Conservation (phyloP, 30 jellyfish, hydroid and myxozoan species). For the Catostylus mosaicus region DNA sequence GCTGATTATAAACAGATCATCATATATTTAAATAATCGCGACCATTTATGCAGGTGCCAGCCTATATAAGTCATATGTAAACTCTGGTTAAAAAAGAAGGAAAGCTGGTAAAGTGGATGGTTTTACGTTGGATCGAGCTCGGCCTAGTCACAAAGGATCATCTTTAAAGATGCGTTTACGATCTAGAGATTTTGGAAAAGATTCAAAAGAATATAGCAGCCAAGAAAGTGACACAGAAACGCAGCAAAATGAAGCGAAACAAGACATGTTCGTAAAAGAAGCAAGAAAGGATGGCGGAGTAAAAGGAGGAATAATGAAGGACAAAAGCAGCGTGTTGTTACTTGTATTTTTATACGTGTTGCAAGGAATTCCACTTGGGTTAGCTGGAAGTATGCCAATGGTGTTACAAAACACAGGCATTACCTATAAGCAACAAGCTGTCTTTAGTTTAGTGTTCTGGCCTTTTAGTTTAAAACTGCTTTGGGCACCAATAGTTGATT, state of each 20-base stretch:
- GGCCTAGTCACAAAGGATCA: background rate
- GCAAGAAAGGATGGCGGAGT: background rate
- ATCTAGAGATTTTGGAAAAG: background rate
- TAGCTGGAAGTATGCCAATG: slow-evolving; percentile 98
- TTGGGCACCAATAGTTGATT: slow-evolving; percentile 99
- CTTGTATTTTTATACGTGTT: slow-evolving; percentile 79
- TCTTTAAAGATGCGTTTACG: background rate
- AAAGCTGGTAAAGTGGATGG: too few species aligned
- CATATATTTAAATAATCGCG: background rate
- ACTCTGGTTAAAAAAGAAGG: background rate
- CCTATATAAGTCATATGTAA: background rate
- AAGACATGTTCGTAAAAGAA: background rate
- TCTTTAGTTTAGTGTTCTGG: slow-evolving; percentile 96
- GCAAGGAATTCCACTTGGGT: slow-evolving; percentile 99
- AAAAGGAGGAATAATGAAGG: slow-evolving; percentile 10
- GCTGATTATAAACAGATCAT: background rate
- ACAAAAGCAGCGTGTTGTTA: slow-evolving; percentile 63
- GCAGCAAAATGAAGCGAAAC: background rate
- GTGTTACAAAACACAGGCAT: slow-evolving; percentile 87
- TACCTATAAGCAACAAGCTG: slow-evolving; percentile 88
- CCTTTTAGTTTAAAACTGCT: slow-evolving; percentile 97
- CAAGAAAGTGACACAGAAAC: background rate
- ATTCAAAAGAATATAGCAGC: background rate
- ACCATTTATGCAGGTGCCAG: background rate
- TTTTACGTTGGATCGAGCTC: background rate